Conservation (phyloP, 2,888 invertebrate genomes). For the Dynastes maya region DNA sequence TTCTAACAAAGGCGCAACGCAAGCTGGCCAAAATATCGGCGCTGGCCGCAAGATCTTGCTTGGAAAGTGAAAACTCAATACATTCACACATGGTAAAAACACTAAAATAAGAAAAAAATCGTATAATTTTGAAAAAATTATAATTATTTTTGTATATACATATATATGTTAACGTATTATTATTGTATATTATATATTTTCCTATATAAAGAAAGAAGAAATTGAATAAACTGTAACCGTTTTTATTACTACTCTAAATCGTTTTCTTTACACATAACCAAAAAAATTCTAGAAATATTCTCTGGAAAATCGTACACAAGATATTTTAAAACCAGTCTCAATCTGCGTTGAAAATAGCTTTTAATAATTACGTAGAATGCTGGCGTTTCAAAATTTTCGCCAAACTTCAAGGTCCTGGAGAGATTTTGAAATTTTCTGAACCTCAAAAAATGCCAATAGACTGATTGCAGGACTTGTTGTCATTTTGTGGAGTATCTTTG, state of each 20-base stretch:
- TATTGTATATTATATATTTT: conserved; percentile 34
- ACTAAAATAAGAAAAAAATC: neutral
- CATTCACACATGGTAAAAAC: neutral
- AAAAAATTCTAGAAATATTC: neutral
- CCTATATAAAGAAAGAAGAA: conserved; percentile 5
- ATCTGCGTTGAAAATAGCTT: conserved; percentile 11
- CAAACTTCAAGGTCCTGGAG: neutral
- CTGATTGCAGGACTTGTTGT: too few species aligned
- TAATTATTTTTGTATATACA: conserved; percentile 28
- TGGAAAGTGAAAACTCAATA: conserved; percentile 79
- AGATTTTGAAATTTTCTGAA: neutral
- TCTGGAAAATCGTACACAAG: neutral
- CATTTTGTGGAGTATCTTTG: too few species aligned
- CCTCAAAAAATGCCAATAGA: too few species aligned
- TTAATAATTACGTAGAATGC: neutral
- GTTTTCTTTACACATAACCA: neutral
- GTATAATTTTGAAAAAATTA: conserved; percentile 13
- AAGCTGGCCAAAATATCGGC: conserved; percentile 92
- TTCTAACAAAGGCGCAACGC: conserved; percentile 95
- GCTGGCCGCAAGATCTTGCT: conserved; percentile 92
- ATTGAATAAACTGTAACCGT: conserved; percentile 34
- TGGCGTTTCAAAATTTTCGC: neutral
- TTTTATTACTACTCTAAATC: neutral
- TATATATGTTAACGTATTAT: neutral
- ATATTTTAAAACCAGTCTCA: neutral